Evolutionary conservation across 2,888 invertebrate genomes (phyloP), one percentile per base, ranked within the genome.

Genomic region (Monoplex corrugatus): DNA sequence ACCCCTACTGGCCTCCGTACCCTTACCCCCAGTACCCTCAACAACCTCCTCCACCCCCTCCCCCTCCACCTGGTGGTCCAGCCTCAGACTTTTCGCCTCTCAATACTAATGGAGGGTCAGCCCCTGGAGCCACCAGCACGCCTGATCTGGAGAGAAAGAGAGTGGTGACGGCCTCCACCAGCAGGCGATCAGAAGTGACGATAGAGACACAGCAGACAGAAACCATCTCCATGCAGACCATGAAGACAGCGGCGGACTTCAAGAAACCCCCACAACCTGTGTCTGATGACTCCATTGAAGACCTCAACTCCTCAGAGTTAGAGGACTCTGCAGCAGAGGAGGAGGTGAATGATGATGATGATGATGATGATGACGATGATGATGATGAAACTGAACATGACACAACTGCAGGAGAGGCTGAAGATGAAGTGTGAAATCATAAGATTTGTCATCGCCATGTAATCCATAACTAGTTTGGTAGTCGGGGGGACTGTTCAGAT

Each of bases 11-110:
- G 88, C 87, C 72, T 16, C 87, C 78, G 28, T 87, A 87, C 87
- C 57, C 87, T 8, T 87, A 87, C 87, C 87, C 78, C 68, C 87
- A 87, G 78, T 86, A 35, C 78, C 57, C 85, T 16, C 85, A n/a
- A 3, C 57, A 23, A 35, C 45, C 82, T 50, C 43, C 50, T 32
- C 87, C 78, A 19, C 89, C 88, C 10, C 44, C 80, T 68, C 84
- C 89, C 2, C 68, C 50, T n/a, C 23, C 89, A 28, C 89, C 88
- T 23, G 38, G 86, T 1, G 82, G 75, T 16, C 87, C 90, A 0
- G 44, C 44, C 82, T 85, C 91, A 0, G 93, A 94, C 89, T 94
- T 93, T 87, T 93, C 94, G 28, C 92, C 94, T 38, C 87, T 92
- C 32, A 94, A 90, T 45, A 43, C 43, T 45, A 72, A 72, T 28